These are phyloP conservation scores for Indicator indicator DNA, from an alignment of 2,113 vertebrate genomes.

Conservation along the genomic window DNA sequence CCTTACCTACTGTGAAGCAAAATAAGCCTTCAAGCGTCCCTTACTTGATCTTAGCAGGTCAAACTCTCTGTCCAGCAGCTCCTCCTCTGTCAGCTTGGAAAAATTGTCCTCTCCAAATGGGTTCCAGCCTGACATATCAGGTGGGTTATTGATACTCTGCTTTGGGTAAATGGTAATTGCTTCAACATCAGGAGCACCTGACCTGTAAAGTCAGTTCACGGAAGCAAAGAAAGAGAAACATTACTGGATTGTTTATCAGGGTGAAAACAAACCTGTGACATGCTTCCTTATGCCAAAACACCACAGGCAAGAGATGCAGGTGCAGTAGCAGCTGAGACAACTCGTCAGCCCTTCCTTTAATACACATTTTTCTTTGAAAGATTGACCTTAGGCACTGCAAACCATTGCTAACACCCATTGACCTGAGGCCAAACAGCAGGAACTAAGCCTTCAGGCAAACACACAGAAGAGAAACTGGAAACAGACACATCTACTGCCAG, in stretches of 20 bases:
- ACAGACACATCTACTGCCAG: neutral
- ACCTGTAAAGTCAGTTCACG: slow-evolving; percentile 60
- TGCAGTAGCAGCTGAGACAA: neutral
- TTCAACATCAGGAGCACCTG: slow-evolving; percentile 77
- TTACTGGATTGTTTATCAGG: neutral
- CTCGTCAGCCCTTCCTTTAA: no score
- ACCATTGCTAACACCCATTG: fast-evolving
- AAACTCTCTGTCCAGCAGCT: slow-evolving; percentile 96
- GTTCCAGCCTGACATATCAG: slow-evolving; percentile 99
- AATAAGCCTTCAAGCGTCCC: slow-evolving; percentile 87
- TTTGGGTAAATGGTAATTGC: slow-evolving; percentile 70
- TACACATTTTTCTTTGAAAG: no score
- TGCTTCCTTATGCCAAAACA: neutral
- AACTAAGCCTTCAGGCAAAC: neutral
- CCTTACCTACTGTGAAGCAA: slow-evolving; percentile 80
- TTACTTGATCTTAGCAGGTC: slow-evolving; percentile 98
- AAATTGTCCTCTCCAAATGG: slow-evolving; percentile 98
- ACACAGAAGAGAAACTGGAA: neutral
- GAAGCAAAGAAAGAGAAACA: neutral
- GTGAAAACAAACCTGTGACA: neutral
- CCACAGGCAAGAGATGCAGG: neutral
- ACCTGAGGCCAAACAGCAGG: neutral
- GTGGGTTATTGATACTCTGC: slow-evolving; percentile 86
- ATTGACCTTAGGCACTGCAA: no score
- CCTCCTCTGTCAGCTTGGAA: slow-evolving; percentile 94